Evolutionary conservation across 2,888 invertebrate species (phyloP), one percentile per base, ranked within the genome.

Genomic region (Myopa tessellatipennis): DNA sequence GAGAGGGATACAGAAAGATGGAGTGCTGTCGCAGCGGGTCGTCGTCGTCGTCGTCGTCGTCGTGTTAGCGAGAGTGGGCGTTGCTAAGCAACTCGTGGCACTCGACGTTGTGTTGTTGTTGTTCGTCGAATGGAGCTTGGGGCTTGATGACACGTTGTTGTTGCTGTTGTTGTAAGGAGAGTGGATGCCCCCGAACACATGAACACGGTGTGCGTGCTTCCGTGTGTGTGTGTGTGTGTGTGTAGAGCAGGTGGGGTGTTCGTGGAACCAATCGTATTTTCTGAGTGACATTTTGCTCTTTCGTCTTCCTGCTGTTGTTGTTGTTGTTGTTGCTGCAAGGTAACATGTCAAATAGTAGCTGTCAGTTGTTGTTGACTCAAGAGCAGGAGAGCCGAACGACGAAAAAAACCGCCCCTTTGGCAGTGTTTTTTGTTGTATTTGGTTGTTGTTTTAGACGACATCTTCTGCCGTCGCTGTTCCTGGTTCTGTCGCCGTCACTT

Each of bases 281-380:
- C 86, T 87, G 87, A 85, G 85, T 87, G 87, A 87, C 87, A 87
- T 87, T 87, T 87, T 85, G 84, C 83, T 85, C 85, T 84, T 83
- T 83, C 84, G 82, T 76, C 76, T 18, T 67, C 34, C 26, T 61
- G 65, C 34, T 70, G 52, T 73, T 80, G 58, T 77, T 73, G 76
- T 77, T 65, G 73, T 61, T 77, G 74, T 14, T 69, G 36, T 58
- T 78, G 69, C 71, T 78, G 83, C 85, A 87, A 87, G 87, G 86
- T 86, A 87, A 87, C 87, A 87, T 86, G 86, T 87, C 87, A 87
- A 87, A 87, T 87, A 84, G 85, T 85, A 83, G 85, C 84, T 85
- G 85, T 85, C 86, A 85, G 83, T 84, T 85, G 83, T 84, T 84
- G 84, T 83, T 85, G 85, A 84, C 84, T 81, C 78, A 79, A 79